A percentile compares a stretch with the other conserved stretches of the same genome.
phyloP scores from a whole-genome alignment of 2,113 vertebrate species.

The Centropus unirufus region DNA sequence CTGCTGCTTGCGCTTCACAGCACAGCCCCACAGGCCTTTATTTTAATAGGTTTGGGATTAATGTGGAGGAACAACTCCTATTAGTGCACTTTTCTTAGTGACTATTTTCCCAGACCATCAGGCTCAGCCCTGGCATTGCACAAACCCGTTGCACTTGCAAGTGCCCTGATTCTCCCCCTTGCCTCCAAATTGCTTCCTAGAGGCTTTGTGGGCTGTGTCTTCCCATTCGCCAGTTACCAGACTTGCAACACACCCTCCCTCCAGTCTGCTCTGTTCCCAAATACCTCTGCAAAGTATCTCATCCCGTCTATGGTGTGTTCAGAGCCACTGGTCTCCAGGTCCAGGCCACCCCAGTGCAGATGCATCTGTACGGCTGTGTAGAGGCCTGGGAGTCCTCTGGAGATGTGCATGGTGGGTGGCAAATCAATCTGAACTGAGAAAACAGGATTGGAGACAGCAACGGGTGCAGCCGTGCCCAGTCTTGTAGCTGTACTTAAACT shows the following conservation, averaged over 20 bases:
- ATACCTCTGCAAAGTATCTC: slow-evolving; percentile 88
- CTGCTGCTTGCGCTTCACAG: background rate
- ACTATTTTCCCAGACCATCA: background rate
- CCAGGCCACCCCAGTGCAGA: slow-evolving; percentile 90
- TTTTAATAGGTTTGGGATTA: background rate
- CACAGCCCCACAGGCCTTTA: background rate
- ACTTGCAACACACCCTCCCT: background rate
- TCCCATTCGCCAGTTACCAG: fast-evolving
- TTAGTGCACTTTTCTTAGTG: background rate
- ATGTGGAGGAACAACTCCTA: background rate
- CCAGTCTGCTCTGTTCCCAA: fast-evolving
- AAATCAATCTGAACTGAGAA: slow-evolving; percentile 87
- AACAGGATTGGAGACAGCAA: background rate
- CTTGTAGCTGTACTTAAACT: fast-evolving
- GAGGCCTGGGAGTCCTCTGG: slow-evolving; percentile 65
- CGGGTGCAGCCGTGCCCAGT: fast-evolving
- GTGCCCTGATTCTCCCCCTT: background rate
- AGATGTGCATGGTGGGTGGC: slow-evolving; percentile 82
- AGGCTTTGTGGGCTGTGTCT: background rate
- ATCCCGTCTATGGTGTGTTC: slow-evolving; percentile 91
- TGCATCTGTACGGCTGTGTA: slow-evolving; percentile 90
- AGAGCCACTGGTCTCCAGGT: slow-evolving; percentile 84
- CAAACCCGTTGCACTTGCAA: fast-evolving
- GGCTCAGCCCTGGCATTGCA: background rate
- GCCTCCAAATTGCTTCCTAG: background rate